Percentiles rank a stretch among this genome's conserved stretches.
These are phyloP conservation scores for Drosophila hamatofila DNA, from an alignment of 2,888 invertebrate genomes.

Conservation along the genomic window DNA sequence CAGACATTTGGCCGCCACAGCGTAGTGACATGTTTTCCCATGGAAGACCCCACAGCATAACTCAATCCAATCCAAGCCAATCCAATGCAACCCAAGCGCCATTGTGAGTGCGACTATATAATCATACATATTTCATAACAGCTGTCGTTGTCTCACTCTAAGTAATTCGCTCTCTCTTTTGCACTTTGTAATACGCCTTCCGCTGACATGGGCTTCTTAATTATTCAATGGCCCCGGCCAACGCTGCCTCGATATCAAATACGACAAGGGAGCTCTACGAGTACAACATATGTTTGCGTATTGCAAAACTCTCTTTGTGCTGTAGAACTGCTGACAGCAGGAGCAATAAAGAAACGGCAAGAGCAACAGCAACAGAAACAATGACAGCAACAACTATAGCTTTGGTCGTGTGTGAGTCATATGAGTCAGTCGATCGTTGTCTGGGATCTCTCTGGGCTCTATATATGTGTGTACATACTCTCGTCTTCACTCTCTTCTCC, in stretches of 20 bases:
- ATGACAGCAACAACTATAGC: conserved; percentile 49
- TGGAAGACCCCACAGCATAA: conserved; percentile 7
- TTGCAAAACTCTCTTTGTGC: conserved; percentile 65
- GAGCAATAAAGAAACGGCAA: conserved; percentile 20
- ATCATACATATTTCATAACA: conserved; percentile 75
- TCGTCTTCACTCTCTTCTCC: not conserved
- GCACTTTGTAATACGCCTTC: conserved; percentile 44
- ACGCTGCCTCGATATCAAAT: conserved; percentile 46
- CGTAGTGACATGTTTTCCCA: conserved; percentile 50
- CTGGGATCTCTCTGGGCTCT: conserved; percentile 24
- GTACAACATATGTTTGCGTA: conserved; percentile 52
- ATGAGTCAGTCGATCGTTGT: conserved; percentile 51
- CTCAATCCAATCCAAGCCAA: conserved; percentile 11
- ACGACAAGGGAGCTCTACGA: conserved; percentile 17
- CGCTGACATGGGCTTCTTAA: conserved; percentile 59
- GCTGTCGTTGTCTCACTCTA: conserved; percentile 2
- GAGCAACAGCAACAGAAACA: conserved; percentile 21
- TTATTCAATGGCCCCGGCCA: conserved; percentile 63
- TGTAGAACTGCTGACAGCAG: conserved; percentile 63
- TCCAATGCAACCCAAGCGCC: conserved; percentile 23
- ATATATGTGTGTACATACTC: not conserved
- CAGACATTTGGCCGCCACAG: conserved; percentile 46
- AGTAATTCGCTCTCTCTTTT: conserved; percentile 20
- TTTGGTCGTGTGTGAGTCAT: conserved; percentile 49
- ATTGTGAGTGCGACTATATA: conserved; percentile 40